phyloP scores from a whole-genome alignment of 2,113 vertebrate species.

The Mungos mungo region DNA sequence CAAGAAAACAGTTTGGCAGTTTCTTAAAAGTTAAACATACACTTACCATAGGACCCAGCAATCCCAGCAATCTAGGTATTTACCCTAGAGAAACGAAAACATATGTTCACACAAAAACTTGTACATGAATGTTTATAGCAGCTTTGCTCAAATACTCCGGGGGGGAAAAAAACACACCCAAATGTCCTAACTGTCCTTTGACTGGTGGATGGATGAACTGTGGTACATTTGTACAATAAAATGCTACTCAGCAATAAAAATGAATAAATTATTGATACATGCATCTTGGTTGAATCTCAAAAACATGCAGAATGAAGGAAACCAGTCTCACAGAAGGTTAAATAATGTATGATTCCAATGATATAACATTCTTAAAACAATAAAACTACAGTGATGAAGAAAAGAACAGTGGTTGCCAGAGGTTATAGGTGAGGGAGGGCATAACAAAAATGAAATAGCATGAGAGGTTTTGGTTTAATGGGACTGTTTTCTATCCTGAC shows the following conservation, averaged over 20 bases:
- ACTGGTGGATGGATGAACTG: neutral
- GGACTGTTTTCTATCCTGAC: neutral
- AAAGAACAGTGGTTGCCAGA: neutral
- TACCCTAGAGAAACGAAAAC: constrained; percentile 15
- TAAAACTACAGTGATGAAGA: neutral
- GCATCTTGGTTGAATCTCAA: neutral
- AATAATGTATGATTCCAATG: neutral
- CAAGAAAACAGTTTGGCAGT: neutral
- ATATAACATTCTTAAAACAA: neutral
- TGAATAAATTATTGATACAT: neutral
- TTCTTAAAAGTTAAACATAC: constrained; percentile 12
- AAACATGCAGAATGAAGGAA: neutral
- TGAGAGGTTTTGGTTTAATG: neutral
- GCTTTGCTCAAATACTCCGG: neutral
- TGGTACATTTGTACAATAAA: neutral
- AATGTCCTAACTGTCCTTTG: neutral
- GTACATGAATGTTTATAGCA: neutral
- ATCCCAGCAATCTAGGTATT: constrained; percentile 26
- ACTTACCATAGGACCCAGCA: neutral
- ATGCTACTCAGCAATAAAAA: neutral
- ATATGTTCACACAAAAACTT: constrained; percentile 11
- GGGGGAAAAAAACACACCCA: neutral
- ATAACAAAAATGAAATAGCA: neutral
- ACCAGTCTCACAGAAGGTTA: neutral
- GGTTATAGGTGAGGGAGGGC: neutral